Evolutionary conservation across 2,113 vertebrate species (phyloP), one percentile per base, ranked within the genome.

Genomic region (Pelobates fuscus): DNA sequence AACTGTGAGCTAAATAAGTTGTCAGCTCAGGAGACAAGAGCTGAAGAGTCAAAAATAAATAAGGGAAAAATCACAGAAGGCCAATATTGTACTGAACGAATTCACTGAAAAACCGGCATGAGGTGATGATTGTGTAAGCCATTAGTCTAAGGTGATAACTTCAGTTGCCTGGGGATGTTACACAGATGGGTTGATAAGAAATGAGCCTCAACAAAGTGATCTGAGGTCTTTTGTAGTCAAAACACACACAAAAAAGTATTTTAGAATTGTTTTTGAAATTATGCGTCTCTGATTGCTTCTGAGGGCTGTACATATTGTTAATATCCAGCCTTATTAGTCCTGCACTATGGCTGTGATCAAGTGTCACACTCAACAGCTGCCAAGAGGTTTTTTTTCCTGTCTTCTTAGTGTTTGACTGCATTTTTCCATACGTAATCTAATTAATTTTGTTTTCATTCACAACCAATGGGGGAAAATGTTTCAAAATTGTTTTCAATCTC

Each of bases 381-480:
- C 72, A 76, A 76, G 27, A 46, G 63, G n/a, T 24, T 49, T 60
- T 61, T 37, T 5, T 37, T 37, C 32, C 54, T 60, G 25, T 43
- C 64, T 65, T 57, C 44, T 64, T 52, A 20, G 20, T 66, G 32
- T 58, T 54, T 44, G 23, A 59, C 32, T 67, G 63, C 30, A 43
- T 65, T 23, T 76, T 67, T 76, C 32, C 64, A 46, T 26, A 23
- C 24, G 24, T 49, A 67, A 76, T 67, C 72, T 76, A 76, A 76
- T 76, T 76, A 76, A 76, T 76, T 76, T 49, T 60, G 72, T 67
- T 76, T 76, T 76, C 64, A 76, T 67, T 67, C 64, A 76, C 41
- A 67, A 76, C 54, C 44, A 27, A 67, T 75, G 24, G 14, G 54
- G 32, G 27, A 67, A 29, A 75, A 67, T 67, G 63, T 59, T 59